phyloP scores from a whole-genome alignment of 2,797 vertebrate species.

The Dicrostonyx torquatus region DNA sequence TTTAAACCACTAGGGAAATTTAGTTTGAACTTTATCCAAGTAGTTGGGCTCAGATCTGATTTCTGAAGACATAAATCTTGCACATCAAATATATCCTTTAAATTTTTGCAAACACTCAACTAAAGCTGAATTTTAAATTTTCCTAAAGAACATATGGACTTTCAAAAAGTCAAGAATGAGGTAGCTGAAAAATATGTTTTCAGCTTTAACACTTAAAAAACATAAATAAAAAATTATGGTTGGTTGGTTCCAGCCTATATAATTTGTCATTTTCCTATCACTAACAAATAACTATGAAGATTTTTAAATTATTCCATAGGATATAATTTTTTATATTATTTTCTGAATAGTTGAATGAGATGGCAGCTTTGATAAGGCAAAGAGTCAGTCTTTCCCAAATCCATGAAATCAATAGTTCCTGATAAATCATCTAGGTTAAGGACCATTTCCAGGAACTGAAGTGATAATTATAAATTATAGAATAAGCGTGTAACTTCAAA shows the following conservation, averaged over 20 bases:
- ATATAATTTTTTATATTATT: conserved; percentile 8
- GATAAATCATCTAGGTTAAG: conserved; percentile 44
- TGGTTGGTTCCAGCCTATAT: neutral
- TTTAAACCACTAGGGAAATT: neutral
- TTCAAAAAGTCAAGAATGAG: conserved; percentile 70
- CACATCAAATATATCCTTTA: conserved; percentile 58
- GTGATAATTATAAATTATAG: conserved; percentile 2
- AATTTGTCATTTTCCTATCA: conserved; percentile 42
- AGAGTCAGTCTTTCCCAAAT: neutral
- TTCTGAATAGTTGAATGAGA: neutral
- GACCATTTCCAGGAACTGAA: conserved; percentile 17
- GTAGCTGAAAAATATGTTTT: conserved; percentile 76
- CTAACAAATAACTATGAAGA: neutral
- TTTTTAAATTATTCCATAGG: conserved; percentile 26
- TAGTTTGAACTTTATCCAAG: conserved; percentile 34
- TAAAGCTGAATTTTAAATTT: conserved; percentile 72
- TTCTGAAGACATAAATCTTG: conserved; percentile 59
- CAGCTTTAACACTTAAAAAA: conserved; percentile 73
- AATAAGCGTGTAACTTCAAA: neutral
- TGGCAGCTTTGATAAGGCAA: neutral
- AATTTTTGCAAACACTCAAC: conserved; percentile 59
- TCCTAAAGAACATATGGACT: conserved; percentile 69
- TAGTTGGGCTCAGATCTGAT: conserved; percentile 48
- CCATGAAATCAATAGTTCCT: neutral
- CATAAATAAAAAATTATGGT: conserved; percentile 60